Conservation (phyloP, 2,797 vertebrate genomes). For the Staurois parvus region DNA sequence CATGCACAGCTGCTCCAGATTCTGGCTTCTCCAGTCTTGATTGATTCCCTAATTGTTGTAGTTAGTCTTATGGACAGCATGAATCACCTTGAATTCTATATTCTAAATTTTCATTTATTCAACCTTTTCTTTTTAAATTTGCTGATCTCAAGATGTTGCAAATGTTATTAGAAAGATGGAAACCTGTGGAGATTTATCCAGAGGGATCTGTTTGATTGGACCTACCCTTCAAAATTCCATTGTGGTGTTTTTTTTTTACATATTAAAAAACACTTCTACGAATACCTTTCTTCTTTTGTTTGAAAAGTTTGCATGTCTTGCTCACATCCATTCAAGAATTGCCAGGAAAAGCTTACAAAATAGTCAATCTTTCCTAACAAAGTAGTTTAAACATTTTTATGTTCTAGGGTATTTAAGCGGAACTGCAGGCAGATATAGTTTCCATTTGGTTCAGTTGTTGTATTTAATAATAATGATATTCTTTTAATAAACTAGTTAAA, state of each 20-base stretch:
- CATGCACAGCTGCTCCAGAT: too few relatives aligned
- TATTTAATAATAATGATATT: too few relatives aligned
- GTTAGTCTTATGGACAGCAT: background rate
- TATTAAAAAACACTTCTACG: background rate
- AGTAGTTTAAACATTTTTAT: too few relatives aligned
- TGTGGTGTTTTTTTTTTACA: background rate
- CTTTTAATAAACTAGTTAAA: too few relatives aligned
- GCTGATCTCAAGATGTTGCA: background rate
- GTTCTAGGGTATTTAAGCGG: too few relatives aligned
- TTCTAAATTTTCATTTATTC: background rate
- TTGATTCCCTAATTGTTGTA: background rate
- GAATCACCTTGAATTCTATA: background rate
- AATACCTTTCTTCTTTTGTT: background rate
- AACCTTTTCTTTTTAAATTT: background rate
- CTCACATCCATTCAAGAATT: too few relatives aligned
- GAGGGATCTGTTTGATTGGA: background rate
- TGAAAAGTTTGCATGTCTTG: background rate
- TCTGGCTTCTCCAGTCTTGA: too few relatives aligned
- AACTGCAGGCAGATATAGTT: too few relatives aligned
- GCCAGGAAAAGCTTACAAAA: too few relatives aligned
- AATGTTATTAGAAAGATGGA: background rate
- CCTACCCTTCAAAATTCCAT: background rate
- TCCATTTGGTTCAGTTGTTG: too few relatives aligned
- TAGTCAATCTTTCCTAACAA: too few relatives aligned
- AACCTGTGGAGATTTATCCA: background rate